These are phyloP conservation scores for Empidonax alnorum DNA, from an alignment of 2,113 vertebrate species.

Conservation along the genomic window DNA sequence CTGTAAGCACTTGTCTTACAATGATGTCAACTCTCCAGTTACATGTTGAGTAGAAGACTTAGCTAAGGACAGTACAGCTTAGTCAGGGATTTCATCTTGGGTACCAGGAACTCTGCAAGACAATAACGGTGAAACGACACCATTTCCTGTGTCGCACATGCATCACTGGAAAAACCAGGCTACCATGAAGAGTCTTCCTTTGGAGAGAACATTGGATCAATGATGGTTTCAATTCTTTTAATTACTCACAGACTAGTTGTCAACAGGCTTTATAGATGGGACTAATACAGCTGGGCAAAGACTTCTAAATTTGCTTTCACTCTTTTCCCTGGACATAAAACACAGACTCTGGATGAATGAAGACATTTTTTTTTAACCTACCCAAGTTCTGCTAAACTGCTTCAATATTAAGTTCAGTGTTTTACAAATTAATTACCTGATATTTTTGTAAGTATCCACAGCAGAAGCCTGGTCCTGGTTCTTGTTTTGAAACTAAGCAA, in stretches of 20 bases:
- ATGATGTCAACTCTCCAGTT: not conserved
- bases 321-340: not conserved
- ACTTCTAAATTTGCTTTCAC: not conserved
- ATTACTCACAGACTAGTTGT: not conserved
- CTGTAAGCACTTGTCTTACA: not conserved
- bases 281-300: not conserved
- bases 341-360: not conserved
- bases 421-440: not conserved
- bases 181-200: not conserved
- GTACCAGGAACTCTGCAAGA: not conserved
- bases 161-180: not conserved
- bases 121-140: not conserved
- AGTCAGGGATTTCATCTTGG: not conserved
- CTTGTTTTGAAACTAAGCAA: not conserved
- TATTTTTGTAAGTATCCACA: not conserved
- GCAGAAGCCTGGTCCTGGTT: not conserved
- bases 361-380: not conserved
- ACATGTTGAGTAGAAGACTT: not conserved
- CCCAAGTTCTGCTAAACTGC: not conserved
- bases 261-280: not conserved
- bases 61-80: not conserved
- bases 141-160: not conserved
- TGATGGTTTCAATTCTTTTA: not conserved
- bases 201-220: not conserved
- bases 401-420: not conserved